A percentile compares a stretch with the other conserved stretches of the same genome.
phyloP scores from a whole-genome alignment of 2,113 vertebrate species.

The Sceloporus undulatus region DNA sequence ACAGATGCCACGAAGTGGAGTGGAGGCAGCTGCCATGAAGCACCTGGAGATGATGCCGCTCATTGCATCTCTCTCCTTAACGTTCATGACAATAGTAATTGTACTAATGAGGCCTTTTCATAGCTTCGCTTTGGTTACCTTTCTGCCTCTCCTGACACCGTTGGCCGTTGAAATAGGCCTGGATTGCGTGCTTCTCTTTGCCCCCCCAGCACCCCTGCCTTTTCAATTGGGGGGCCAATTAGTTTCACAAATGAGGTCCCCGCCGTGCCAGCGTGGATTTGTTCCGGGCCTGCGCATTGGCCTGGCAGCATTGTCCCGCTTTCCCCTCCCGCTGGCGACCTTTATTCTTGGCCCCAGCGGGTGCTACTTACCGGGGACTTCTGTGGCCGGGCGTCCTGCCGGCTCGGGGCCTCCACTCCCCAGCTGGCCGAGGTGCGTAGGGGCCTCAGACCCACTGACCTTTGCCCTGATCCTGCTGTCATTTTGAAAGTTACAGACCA shows the following conservation, averaged over 20 bases:
- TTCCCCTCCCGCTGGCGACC: conserved; percentile 73
- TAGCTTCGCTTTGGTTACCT: background rate
- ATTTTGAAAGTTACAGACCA: conserved; percentile 80
- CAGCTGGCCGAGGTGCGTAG: conserved; percentile 79
- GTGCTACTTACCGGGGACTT: conserved; percentile 78
- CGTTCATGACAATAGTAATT: too few species aligned
- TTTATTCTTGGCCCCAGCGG: conserved; percentile 80
- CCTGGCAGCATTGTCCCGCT: conserved; percentile 79
- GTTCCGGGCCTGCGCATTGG: conserved; percentile 81
- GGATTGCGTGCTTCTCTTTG: background rate
- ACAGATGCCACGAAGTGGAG: background rate
- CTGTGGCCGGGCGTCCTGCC: conserved; percentile 75
- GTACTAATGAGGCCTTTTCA: background rate
- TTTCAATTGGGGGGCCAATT: conserved; percentile 81
- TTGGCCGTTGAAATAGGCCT: conserved; percentile 57
- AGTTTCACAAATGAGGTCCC: conserved; percentile 85
- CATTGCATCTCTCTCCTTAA: background rate
- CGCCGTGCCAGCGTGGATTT: conserved; percentile 81
- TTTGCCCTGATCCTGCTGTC: conserved; percentile 84
- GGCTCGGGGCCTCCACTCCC: conserved; percentile 70
- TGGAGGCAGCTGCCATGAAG: too few species aligned
- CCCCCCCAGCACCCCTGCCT: background rate
- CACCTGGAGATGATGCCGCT: background rate
- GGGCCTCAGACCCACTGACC: conserved; percentile 82
- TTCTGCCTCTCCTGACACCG: conserved; percentile 17